phyloP scores from a whole-genome alignment of 2,797 vertebrate species.

The Helarctos malayanus region DNA sequence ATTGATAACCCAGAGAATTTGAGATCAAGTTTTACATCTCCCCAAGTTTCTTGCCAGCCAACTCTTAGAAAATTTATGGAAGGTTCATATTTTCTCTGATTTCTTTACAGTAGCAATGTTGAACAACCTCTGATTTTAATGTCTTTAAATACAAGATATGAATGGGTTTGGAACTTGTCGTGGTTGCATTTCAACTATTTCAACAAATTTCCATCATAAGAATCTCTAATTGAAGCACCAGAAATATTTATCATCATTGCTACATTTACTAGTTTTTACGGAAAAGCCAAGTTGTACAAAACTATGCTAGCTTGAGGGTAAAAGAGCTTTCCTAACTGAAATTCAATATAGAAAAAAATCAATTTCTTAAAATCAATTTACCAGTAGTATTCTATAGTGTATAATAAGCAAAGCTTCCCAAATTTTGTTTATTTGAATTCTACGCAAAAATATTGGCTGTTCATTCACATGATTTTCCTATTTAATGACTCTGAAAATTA shows the following conservation, averaged over 20 bases:
- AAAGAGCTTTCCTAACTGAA: not conserved
- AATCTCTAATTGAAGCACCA: not conserved
- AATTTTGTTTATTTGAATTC: constrained; percentile 7
- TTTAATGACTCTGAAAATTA: constrained; percentile 1
- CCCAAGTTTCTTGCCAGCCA: not conserved
- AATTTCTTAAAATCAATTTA: not conserved
- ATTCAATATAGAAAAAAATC: not conserved
- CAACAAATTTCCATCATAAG: not conserved
- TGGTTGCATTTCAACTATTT: not conserved
- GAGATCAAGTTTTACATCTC: constrained; percentile 37
- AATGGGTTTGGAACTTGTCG: not conserved
- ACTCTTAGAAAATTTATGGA: not conserved
- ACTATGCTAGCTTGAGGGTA: not conserved
- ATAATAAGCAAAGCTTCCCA: not conserved
- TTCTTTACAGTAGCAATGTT: not conserved
- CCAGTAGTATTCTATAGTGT: not conserved
- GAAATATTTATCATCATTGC: not conserved
- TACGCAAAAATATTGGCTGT: not conserved
- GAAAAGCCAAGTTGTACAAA: not conserved
- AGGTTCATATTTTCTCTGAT: not conserved
- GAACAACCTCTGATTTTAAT: not conserved
- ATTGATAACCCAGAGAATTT: constrained; percentile 36
- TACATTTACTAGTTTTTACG: not conserved
- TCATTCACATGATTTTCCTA: not conserved
- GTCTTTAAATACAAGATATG: constrained; percentile 17